phyloP scores from a whole-genome alignment of 2,797 vertebrate species.

The Epinephelus awoara region DNA sequence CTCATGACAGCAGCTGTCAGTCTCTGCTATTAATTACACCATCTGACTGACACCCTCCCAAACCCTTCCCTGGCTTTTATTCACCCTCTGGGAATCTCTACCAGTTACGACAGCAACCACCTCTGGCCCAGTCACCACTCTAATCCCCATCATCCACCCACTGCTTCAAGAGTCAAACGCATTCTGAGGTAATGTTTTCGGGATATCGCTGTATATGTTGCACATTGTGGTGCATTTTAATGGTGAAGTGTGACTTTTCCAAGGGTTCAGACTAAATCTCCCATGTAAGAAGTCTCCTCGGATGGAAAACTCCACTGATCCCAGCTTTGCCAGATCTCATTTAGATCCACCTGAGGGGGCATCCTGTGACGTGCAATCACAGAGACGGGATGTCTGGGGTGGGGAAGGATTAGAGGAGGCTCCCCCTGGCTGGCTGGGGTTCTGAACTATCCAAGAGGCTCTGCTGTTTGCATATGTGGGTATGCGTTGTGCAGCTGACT shows the following conservation, averaged over 20 bases:
- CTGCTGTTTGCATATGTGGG: constrained; percentile 16
- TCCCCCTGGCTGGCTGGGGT: constrained; percentile 58
- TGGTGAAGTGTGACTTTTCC: constrained; percentile 43
- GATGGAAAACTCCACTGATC: constrained; percentile 73
- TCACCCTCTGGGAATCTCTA: constrained; percentile 49
- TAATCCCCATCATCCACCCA: neutral
- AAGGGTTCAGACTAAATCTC: constrained; percentile 56
- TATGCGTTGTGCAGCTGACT: constrained; percentile 29
- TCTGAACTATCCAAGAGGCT: constrained; percentile 49
- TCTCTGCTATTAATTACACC: constrained; percentile 62
- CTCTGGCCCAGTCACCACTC: constrained; percentile 6
- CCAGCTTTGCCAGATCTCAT: constrained; percentile 80
- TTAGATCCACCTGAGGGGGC: constrained; percentile 78
- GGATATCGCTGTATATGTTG: constrained; percentile 1
- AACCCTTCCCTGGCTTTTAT: constrained; percentile 34
- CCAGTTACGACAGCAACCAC: constrained; percentile 13
- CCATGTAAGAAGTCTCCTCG: constrained; percentile 58
- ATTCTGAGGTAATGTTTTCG: constrained; percentile 11
- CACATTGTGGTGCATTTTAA: constrained; percentile 17
- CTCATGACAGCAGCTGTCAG: constrained; percentile 73
- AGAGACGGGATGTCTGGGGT: constrained; percentile 74
- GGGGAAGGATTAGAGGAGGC: constrained; percentile 72
- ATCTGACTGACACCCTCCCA: constrained; percentile 56
- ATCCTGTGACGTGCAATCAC: constrained; percentile 62
- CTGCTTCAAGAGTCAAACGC: neutral